phyloP scores from a whole-genome alignment of 2,113 vertebrate genomes.

The Eptesicus fuscus region DNA sequence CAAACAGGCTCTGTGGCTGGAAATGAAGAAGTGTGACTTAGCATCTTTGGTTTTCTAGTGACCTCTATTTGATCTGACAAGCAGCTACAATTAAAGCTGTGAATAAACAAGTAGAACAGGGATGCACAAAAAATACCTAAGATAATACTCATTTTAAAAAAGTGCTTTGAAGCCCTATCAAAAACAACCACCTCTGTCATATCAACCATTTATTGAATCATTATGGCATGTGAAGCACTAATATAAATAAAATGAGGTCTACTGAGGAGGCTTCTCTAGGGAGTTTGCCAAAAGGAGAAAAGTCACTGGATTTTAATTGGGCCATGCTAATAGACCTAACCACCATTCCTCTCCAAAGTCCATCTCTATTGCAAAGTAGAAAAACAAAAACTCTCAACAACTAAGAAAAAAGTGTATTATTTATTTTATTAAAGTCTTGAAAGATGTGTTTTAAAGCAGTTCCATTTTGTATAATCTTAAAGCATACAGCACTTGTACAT shows the following conservation, averaged over 20 bases:
- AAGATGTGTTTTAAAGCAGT: not conserved
- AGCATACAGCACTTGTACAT: not conserved
- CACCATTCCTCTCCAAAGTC: not conserved
- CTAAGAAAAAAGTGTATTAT: not conserved
- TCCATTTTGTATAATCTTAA: not conserved
- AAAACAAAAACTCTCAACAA: slow-evolving; percentile 5
- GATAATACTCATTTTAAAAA: not conserved
- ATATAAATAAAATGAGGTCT: slow-evolving; percentile 10
- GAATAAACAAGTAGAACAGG: not conserved
- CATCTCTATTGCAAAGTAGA: not conserved
- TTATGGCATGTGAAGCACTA: not conserved
- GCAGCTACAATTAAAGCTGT: not conserved
- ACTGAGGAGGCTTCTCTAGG: not conserved
- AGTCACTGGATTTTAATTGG: not conserved
- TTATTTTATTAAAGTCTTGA: not conserved
- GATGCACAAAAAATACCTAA: not conserved
- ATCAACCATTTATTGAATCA: not conserved
- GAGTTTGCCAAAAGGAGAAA: not conserved
- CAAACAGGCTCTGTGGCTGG: not conserved
- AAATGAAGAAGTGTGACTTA: slow-evolving; percentile 26
- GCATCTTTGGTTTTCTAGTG: slow-evolving; percentile 1
- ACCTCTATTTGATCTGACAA: slow-evolving; percentile 22
- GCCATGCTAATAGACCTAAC: not conserved
- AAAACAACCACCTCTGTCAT: not conserved
- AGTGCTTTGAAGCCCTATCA: not conserved